Percentiles rank a stretch among this genome's conserved stretches.
Evolutionary conservation across 1,140 invertebrate species (phyloP).

Genomic region (Orchesella cincta): DNA sequence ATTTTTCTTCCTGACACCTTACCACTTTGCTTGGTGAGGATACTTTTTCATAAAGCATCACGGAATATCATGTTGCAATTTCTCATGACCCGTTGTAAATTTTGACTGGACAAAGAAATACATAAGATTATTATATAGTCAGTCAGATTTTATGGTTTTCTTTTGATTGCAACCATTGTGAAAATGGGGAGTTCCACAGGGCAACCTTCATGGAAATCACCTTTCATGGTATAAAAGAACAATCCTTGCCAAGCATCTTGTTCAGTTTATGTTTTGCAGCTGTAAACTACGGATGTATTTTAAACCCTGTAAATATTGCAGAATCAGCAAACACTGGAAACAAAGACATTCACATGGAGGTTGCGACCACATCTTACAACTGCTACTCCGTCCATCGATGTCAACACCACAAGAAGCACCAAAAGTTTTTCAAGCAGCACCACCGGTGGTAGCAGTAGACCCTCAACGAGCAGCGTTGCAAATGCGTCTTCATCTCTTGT

Average conservation of each 20-base stretch:
- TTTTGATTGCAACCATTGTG: not conserved
- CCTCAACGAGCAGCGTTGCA: not conserved
- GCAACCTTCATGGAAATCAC: not conserved
- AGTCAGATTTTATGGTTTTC: not conserved
- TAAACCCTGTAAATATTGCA: not conserved
- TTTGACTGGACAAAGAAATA: not conserved
- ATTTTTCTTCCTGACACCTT: not conserved
- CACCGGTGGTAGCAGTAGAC: not conserved
- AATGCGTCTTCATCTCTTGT: not conserved
- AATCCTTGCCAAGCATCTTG: not conserved
- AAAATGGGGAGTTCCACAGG: not conserved
- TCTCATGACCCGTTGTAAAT: too few relatives aligned
- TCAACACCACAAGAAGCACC: not conserved
- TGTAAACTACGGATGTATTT: not conserved
- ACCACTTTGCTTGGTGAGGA: too few relatives aligned
- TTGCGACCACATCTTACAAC: not conserved
- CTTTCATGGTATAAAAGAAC: not conserved
- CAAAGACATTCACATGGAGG: slow-evolving; percentile 19
- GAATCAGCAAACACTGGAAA: slow-evolving; percentile 11
- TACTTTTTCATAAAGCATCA: too few relatives aligned
- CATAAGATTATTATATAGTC: not conserved
- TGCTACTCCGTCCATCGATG: not conserved
- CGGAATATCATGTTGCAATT: too few relatives aligned
- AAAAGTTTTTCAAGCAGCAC: not conserved
- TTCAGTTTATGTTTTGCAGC: not conserved